These are phyloP conservation scores for Larimichthys polyactis DNA, from an alignment of 2,113 vertebrate species.

Conservation along the genomic window DNA sequence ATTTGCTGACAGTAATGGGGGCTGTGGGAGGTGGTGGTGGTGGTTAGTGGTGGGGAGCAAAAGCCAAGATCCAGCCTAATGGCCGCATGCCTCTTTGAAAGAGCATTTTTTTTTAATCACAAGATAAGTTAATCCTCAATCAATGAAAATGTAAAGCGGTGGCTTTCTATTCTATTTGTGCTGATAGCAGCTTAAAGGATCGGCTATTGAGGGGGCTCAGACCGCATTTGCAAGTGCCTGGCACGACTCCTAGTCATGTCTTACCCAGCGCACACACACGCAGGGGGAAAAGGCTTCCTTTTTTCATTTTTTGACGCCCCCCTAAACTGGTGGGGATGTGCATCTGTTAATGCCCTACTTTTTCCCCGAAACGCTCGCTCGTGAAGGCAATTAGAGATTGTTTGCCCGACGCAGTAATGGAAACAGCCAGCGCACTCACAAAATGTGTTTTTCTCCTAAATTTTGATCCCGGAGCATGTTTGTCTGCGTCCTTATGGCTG, in stretches of 20 bases:
- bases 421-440: constrained; percentile 1
- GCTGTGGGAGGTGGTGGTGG: background rate
- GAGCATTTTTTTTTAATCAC: constrained; percentile 58
- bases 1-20: constrained; percentile 62
- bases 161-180: constrained; percentile 68
- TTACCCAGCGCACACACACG: constrained; percentile 34
- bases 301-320: constrained; percentile 37
- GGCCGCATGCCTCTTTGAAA: constrained; percentile 42
- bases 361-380: constrained; percentile 30
- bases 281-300: constrained; percentile 43
- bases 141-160: constrained; percentile 78
- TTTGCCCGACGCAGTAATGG: constrained; percentile 49
- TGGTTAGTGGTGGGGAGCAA: background rate
- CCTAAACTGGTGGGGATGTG: constrained; percentile 21
- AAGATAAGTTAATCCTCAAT: constrained; percentile 74
- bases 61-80: constrained; percentile 35
- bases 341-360: constrained; percentile 19
- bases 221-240: constrained; percentile 70
- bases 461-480: constrained; percentile 9
- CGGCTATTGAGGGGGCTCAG: constrained; percentile 60
- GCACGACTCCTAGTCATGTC: constrained; percentile 67
- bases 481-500: constrained; percentile 1
- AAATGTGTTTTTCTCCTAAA: constrained; percentile 27
- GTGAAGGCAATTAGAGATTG: constrained; percentile 49
- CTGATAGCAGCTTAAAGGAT: constrained; percentile 78